These are phyloP conservation scores for Adelges cooleyi DNA, from an alignment of 1,140 invertebrate species.

Conservation along the genomic window DNA sequence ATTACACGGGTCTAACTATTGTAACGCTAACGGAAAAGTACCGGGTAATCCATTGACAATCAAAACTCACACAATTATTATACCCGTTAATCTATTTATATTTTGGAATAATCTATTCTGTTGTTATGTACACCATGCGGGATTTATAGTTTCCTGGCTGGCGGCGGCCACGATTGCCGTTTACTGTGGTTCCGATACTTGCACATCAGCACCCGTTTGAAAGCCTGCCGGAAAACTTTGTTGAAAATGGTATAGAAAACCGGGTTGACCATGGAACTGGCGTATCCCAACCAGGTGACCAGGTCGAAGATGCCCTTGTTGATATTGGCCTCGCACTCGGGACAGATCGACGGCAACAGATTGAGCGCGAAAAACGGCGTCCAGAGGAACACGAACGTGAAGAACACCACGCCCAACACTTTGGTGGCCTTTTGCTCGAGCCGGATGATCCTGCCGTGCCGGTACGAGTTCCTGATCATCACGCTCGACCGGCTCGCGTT, in stretches of 20 bases:
- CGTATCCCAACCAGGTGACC: constrained; percentile 83
- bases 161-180: constrained; percentile 21
- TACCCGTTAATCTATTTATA: too few species aligned
- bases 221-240: constrained; percentile 80
- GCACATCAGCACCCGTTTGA: constrained; percentile 76
- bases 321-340: constrained; percentile 60
- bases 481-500: constrained; percentile 65
- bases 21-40: too few species aligned
- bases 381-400: constrained; percentile 87
- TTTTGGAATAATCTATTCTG: too few species aligned
- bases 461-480: constrained; percentile 61
- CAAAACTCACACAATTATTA: too few species aligned
- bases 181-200: constrained; percentile 45
- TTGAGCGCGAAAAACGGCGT: constrained; percentile 87
- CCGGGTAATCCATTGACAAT: too few species aligned
- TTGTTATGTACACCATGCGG: neutral
- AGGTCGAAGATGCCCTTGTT: constrained; percentile 68
- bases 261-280: constrained; percentile 85
- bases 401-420: constrained; percentile 83
- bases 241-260: constrained; percentile 93
- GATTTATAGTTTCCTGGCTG: neutral
- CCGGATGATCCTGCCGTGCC: constrained; percentile 66
- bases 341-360: constrained; percentile 63
- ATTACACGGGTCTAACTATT: too few species aligned
- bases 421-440: constrained; percentile 90